These are phyloP conservation scores for Gymnarchus niloticus DNA, from an alignment of 2,113 vertebrate genomes.

Conservation along the genomic window DNA sequence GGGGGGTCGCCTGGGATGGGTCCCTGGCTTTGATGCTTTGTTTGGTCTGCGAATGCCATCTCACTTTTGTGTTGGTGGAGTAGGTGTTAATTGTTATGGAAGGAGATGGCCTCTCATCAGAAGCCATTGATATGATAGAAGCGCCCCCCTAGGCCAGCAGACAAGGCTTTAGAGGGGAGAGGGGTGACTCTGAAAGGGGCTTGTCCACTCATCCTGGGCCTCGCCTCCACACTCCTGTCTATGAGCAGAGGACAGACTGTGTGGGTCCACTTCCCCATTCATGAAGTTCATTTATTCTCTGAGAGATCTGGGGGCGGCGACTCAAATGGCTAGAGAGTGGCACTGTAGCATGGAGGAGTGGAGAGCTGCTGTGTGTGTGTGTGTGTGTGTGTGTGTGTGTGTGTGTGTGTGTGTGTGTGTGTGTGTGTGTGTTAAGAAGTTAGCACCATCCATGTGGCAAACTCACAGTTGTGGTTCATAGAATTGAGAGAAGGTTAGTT, in stretches of 20 bases:
- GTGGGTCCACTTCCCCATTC: slow-evolving; percentile 63
- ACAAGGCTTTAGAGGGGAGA: slow-evolving; percentile 38
- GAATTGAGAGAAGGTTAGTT: slow-evolving; percentile 26
- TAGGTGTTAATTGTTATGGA: slow-evolving; percentile 62
- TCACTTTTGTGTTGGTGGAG: slow-evolving; percentile 41
- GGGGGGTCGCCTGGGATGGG: slow-evolving; percentile 22
- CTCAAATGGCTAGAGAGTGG: slow-evolving; percentile 49
- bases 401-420: not conserved
- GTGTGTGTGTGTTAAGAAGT: not conserved
- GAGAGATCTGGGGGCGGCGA: slow-evolving; percentile 60
- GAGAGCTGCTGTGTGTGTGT: not conserved
- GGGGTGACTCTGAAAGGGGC: slow-evolving; percentile 32
- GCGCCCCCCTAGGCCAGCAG: slow-evolving; percentile 34
- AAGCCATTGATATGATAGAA: slow-evolving; percentile 45
- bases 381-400: too few species aligned
- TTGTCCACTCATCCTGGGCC: slow-evolving; percentile 42
- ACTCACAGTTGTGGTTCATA: slow-evolving; percentile 33
- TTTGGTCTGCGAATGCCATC: slow-evolving; percentile 52
- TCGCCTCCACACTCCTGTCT: slow-evolving; percentile 52
- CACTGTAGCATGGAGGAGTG: slow-evolving; percentile 33
- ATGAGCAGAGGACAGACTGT: slow-evolving; percentile 52
- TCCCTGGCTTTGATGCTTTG: slow-evolving; percentile 59
- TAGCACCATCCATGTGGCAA: not conserved
- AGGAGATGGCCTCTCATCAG: slow-evolving; percentile 45
- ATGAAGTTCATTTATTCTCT: slow-evolving; percentile 64